phyloP scores from a whole-genome alignment of 2,113 vertebrate genomes.

The Protomyctophum bolini region DNA sequence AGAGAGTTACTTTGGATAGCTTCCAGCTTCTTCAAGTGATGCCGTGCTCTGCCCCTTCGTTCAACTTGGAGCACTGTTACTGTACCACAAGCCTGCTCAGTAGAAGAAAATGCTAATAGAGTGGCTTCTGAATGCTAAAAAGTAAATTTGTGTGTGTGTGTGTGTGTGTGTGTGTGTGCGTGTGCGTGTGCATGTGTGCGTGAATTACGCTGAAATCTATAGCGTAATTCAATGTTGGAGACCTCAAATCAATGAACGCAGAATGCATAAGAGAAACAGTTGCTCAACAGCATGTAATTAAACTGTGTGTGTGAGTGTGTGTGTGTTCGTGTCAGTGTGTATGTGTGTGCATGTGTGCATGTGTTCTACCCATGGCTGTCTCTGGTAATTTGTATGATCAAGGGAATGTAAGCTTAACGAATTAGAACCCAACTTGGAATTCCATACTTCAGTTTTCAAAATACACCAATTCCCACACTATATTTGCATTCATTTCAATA shows the following conservation, averaged over 20 bases:
- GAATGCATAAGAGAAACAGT: conserved; percentile 70
- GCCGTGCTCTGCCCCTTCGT: conserved; percentile 16
- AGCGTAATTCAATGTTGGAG: conserved; percentile 63
- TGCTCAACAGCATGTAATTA: conserved; percentile 69
- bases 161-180: conserved; percentile 27
- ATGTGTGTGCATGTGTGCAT: conserved; percentile 25
- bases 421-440: conserved; percentile 60
- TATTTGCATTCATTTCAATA: conserved; percentile 75
- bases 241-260: conserved; percentile 66
- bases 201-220: conserved; percentile 56
- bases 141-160: conserved; percentile 62
- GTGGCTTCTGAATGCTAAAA: conserved; percentile 60
- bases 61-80: conserved; percentile 4
- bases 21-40: conserved; percentile 19
- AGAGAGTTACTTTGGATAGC: conserved; percentile 11
- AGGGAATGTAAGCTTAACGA: conserved; percentile 64
- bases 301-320: conserved; percentile 30
- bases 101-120: conserved; percentile 44
- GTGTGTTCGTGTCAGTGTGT: conserved; percentile 28
- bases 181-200: conserved; percentile 28
- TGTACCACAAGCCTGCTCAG: conserved; percentile 20
- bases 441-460: conserved; percentile 61
- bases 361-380: conserved; percentile 57
- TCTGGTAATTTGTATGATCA: conserved; percentile 70
- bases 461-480: conserved; percentile 63